Conservation (phyloP, 2,113 vertebrate genomes). For the Apistogramma diplotaenia region DNA sequence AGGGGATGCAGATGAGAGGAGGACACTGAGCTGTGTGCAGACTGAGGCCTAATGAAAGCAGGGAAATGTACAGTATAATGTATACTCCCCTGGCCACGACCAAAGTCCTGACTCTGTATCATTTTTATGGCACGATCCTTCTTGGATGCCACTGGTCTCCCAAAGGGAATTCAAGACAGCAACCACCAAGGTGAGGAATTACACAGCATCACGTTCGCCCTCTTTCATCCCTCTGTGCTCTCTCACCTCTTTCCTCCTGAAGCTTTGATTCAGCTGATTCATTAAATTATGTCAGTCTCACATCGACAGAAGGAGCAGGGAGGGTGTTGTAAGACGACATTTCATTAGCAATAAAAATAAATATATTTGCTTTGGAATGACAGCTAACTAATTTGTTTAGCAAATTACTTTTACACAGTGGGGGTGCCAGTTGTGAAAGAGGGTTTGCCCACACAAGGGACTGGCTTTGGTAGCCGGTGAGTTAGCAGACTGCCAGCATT, state of each 20-base stretch:
- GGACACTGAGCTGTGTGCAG: constrained; percentile 25
- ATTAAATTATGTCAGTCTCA: constrained; percentile 1
- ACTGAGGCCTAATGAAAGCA: constrained; percentile 44
- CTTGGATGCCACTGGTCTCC: constrained; percentile 29
- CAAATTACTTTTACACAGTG: background rate
- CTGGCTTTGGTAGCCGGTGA: background rate
- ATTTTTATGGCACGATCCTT: constrained; percentile 69
- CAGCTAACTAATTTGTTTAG: background rate
- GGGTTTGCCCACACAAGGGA: background rate
- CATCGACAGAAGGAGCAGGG: background rate
- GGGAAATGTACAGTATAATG: constrained; percentile 42
- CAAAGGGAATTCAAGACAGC: background rate
- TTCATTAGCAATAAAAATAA: background rate
- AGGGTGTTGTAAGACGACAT: background rate
- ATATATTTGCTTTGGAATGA: background rate
- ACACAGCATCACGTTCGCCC: constrained; percentile 18
- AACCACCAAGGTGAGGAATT: background rate
- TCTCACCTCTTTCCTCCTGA: background rate
- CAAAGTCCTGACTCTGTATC: constrained; percentile 58
- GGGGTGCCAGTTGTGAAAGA: background rate
- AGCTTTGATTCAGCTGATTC: constrained; percentile 28
- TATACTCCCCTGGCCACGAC: constrained; percentile 38
- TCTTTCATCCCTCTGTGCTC: background rate
- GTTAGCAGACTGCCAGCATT: background rate
- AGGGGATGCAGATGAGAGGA: constrained; percentile 54